Evolutionary conservation across 2,113 vertebrate genomes (phyloP).

Genomic region (Panurus biarmicus): DNA sequence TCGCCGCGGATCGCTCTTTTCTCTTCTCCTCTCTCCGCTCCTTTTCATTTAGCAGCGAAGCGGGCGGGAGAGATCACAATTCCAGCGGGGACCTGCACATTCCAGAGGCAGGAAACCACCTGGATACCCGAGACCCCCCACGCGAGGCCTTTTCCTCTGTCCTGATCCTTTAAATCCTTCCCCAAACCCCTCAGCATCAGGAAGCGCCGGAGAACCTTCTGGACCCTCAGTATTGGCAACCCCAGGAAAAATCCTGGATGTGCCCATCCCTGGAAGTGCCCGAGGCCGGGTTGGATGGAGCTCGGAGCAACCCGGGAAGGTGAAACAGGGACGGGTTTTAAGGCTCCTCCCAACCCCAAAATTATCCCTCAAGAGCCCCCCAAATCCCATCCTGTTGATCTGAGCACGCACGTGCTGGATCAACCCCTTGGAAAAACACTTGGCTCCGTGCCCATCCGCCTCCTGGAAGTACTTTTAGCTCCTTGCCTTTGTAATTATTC

Average conservation of each 20-base stretch:
- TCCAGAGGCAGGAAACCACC: neutral
- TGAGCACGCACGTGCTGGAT: neutral
- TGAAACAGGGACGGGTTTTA: too few species aligned
- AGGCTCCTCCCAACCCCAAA: neutral
- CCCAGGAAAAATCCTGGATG: neutral
- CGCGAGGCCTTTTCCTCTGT: rapidly evolving
- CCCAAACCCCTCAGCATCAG: neutral
- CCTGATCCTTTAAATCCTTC: rapidly evolving
- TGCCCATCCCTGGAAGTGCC: neutral
- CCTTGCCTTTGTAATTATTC: neutral
- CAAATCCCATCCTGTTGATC: neutral
- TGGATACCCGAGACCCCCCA: rapidly evolving
- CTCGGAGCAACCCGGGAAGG: too few species aligned
- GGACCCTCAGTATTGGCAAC: rapidly evolving
- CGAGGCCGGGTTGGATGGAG: too few species aligned
- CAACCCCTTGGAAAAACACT: neutral
- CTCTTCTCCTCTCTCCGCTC: neutral
- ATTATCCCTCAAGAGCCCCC: neutral
- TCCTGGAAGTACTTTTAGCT: neutral
- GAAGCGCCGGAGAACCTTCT: rapidly evolving
- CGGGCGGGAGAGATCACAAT: neutral
- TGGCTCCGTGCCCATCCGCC: neutral
- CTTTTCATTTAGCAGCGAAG: neutral
- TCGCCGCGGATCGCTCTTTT: neutral
- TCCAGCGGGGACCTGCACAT: neutral